These are phyloP conservation scores for Aphelinus atriplicis DNA, from an alignment of 1,140 invertebrate species.

Conservation along the genomic window DNA sequence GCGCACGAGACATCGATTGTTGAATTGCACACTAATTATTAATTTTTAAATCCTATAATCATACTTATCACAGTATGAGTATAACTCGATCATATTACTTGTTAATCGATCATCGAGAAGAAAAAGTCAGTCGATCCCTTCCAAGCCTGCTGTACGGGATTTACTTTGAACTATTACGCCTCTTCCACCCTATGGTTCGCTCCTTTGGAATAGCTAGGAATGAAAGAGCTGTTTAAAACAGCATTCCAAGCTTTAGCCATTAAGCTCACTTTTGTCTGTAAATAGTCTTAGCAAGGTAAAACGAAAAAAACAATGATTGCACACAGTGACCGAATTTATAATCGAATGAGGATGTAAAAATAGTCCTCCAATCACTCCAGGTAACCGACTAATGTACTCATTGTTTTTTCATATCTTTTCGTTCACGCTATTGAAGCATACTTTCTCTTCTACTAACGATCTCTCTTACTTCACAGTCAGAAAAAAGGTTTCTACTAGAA, in stretches of 20 bases:
- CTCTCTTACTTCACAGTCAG: constrained; percentile 17
- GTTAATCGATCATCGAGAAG: constrained; percentile 30
- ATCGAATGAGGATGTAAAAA: constrained; percentile 1
- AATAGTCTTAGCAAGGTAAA: neutral
- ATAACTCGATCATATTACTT: constrained; percentile 47
- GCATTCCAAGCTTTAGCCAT: too few species aligned
- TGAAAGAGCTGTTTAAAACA: constrained; percentile 16
- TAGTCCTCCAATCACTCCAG: neutral
- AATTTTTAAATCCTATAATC: constrained; percentile 40
- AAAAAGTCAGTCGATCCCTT: constrained; percentile 42
- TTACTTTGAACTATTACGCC: constrained; percentile 26
- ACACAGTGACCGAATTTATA: constrained; percentile 20
- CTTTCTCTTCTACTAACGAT: constrained; percentile 4
- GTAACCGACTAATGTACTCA: too few species aligned
- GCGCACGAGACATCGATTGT: constrained; percentile 20
- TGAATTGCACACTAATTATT: constrained; percentile 35
- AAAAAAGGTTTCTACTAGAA: constrained; percentile 25
- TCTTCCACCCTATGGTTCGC: neutral
- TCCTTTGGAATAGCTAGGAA: constrained; percentile 37
- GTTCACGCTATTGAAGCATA: too few species aligned
- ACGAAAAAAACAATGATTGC: constrained; percentile 15
- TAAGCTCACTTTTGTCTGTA: neutral
- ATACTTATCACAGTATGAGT: constrained; percentile 56
- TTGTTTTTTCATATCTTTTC: too few species aligned
- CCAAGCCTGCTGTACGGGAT: constrained; percentile 39